A percentile compares a stretch with the other conserved stretches of the same genome.
These are phyloP conservation scores for Ceratina calcarata DNA, from an alignment of 1,140 invertebrate species.

Conservation along the genomic window DNA sequence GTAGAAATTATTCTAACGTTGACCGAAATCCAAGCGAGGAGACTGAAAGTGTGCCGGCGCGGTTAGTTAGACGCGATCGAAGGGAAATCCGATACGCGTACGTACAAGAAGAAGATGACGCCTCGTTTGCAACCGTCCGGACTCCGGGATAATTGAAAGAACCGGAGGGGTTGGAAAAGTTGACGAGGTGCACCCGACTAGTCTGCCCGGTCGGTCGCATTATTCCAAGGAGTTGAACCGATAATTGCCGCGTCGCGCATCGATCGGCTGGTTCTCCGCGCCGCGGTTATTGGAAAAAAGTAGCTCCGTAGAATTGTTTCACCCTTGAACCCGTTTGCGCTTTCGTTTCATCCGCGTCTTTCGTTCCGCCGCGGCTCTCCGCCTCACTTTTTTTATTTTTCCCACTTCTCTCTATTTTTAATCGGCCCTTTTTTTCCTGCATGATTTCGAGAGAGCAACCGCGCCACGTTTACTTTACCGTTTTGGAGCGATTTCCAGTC, in stretches of 20 bases:
- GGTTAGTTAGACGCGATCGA: slow-evolving; percentile 16
- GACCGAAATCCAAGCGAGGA: not conserved
- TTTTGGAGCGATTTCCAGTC: not conserved
- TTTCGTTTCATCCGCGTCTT: too few species aligned
- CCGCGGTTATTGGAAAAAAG: slow-evolving; percentile 19
- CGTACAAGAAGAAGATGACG: slow-evolving; percentile 23
- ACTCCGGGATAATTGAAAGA: slow-evolving; percentile 48
- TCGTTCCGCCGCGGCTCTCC: too few species aligned
- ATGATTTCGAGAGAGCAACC: not conserved
- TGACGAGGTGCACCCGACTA: slow-evolving; percentile 9
- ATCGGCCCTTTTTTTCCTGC: not conserved
- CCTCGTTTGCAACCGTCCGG: slow-evolving; percentile 26
- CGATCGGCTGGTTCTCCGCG: not conserved
- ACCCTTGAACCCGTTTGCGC: slow-evolving; percentile 22
- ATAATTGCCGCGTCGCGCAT: slow-evolving; percentile 30
- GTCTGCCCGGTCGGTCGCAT: not conserved
- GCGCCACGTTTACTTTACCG: not conserved
- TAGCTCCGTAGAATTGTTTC: slow-evolving; percentile 15
- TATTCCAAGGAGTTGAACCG: slow-evolving; percentile 34
- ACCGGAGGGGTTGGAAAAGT: slow-evolving; percentile 16
- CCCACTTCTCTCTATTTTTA: not conserved
- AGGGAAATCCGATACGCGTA: slow-evolving; percentile 55
- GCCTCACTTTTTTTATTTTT: not conserved
- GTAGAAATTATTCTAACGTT: not conserved
- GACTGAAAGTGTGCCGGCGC: slow-evolving; percentile 2